Evolutionary conservation across 2,113 vertebrate genomes (phyloP).

Genomic region (Salvelinus sp.): DNA sequence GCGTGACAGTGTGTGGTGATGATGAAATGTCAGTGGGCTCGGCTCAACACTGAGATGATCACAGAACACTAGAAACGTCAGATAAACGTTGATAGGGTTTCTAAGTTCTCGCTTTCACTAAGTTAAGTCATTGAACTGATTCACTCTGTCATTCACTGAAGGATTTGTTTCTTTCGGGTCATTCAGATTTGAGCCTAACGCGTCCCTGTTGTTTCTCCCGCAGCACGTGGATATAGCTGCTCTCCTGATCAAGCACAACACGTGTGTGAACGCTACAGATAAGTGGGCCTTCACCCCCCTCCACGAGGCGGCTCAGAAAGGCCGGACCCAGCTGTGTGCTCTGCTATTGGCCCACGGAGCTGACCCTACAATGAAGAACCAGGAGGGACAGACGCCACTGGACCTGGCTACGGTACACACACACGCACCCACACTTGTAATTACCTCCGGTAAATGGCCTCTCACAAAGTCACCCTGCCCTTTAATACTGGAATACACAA

Average conservation of each 20-base stretch:
- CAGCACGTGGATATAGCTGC: conserved; percentile 56
- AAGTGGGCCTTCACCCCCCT: conserved; percentile 53
- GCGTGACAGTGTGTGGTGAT: no score
- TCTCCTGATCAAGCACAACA: conserved; percentile 53
- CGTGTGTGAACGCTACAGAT: conserved; percentile 52
- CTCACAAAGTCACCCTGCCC: no score
- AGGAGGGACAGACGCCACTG: conserved; percentile 52
- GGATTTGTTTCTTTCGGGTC: no score
- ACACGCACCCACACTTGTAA: not conserved
- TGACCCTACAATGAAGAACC: conserved; percentile 57
- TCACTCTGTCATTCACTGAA: no score
- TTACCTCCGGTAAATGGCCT: no score
- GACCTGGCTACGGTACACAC: conserved; percentile 45
- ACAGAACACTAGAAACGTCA: no score
- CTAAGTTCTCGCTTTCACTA: no score
- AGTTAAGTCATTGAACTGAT: no score
- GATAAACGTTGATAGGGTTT: no score
- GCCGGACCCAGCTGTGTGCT: conserved; percentile 41
- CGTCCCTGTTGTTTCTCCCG: not conserved
- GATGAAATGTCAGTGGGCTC: no score
- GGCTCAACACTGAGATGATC: no score
- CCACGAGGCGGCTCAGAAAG: conserved; percentile 42
- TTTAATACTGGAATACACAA: no score
- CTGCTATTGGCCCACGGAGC: conserved; percentile 42
- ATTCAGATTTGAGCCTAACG: not conserved